Percentiles rank a stretch among this genome's conserved stretches.
Conservation (phyloP, 30 jellyfish, hydroid and myxozoan genomes). For the Pelagia noctiluca region DNA sequence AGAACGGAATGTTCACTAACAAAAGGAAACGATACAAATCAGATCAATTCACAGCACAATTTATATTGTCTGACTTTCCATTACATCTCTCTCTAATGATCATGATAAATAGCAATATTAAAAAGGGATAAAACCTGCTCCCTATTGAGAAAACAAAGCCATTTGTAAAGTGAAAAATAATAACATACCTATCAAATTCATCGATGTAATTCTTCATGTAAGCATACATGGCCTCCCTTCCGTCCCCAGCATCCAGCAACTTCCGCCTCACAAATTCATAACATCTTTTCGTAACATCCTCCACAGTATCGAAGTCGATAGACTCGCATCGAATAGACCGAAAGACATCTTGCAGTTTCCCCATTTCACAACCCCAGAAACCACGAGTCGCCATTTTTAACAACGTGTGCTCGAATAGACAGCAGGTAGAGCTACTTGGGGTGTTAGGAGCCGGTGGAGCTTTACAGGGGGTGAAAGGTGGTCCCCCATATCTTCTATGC, state of each 20-base stretch:
- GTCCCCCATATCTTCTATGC: slow-evolving; percentile 90
- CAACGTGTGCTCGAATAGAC: slow-evolving; percentile 89
- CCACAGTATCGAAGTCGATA: slow-evolving; percentile 82
- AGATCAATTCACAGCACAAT: too few relatives aligned
- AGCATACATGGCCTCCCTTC: slow-evolving; percentile 52
- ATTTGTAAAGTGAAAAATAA: neutral
- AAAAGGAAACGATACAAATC: too few relatives aligned
- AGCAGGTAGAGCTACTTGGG: slow-evolving; percentile 87
- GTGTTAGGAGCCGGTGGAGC: slow-evolving; percentile 92
- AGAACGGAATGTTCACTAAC: too few relatives aligned
- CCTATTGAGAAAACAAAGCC: neutral
- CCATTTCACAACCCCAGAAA: slow-evolving; percentile 97
- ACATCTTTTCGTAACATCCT: slow-evolving; percentile 91
- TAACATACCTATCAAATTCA: slow-evolving; percentile 89
- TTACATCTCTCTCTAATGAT: too few relatives aligned
- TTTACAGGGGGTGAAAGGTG: slow-evolving; percentile 86
- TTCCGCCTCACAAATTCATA: slow-evolving; percentile 81
- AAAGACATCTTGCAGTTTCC: slow-evolving; percentile 93
- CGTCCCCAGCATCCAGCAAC: slow-evolving; percentile 68
- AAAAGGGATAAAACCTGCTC: too few relatives aligned
- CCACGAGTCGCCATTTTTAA: slow-evolving; percentile 98
- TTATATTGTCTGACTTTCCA: too few relatives aligned
- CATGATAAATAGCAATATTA: too few relatives aligned
- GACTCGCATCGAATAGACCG: slow-evolving; percentile 87
- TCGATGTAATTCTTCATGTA: slow-evolving; percentile 93